Conservation (phyloP, 1,140 invertebrate species). For the Scaptomyza montana region DNA sequence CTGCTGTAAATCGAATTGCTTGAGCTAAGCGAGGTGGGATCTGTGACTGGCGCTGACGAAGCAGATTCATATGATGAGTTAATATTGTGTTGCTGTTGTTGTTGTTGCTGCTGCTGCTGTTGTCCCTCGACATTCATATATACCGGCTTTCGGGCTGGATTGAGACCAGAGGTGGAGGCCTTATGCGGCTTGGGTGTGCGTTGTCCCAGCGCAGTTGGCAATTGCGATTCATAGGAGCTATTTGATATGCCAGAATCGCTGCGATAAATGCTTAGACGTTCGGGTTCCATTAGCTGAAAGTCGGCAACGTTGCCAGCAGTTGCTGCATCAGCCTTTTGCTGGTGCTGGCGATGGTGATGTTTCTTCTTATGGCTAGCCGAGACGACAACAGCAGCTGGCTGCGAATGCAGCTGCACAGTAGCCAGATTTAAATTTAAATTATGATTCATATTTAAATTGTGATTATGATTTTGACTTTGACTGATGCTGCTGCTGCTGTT, state of each 20-base stretch:
- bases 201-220: conserved; percentile 39
- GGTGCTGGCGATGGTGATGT: conserved; percentile 79
- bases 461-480: conserved; percentile 15
- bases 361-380: conserved; percentile 64
- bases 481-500: conserved; percentile 22
- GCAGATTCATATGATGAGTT: conserved; percentile 69
- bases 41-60: conserved; percentile 45
- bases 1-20: conserved; percentile 59
- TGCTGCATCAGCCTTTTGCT: conserved; percentile 69
- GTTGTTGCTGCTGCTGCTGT: conserved; percentile 14
- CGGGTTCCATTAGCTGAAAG: conserved; percentile 72
- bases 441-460: conserved; percentile 15
- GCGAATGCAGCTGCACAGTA: conserved; percentile 66
- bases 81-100: conserved; percentile 36
- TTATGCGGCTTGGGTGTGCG: conserved; percentile 42
- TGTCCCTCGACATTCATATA: conserved; percentile 71
- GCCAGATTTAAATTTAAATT: conserved; percentile 40
- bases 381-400: conserved; percentile 49
- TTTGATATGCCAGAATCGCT: conserved; percentile 84
- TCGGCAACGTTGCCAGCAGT: conserved; percentile 34
- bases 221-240: conserved; percentile 77
- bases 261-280: conserved; percentile 79
- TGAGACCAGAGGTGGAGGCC: conserved; percentile 21
- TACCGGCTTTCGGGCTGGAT: conserved; percentile 46
- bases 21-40: conserved; percentile 57